Percentiles rank a stretch among this genome's conserved stretches.
phyloP scores from a whole-genome alignment of 2,113 vertebrate genomes.

The Xyliphius kryptos region DNA sequence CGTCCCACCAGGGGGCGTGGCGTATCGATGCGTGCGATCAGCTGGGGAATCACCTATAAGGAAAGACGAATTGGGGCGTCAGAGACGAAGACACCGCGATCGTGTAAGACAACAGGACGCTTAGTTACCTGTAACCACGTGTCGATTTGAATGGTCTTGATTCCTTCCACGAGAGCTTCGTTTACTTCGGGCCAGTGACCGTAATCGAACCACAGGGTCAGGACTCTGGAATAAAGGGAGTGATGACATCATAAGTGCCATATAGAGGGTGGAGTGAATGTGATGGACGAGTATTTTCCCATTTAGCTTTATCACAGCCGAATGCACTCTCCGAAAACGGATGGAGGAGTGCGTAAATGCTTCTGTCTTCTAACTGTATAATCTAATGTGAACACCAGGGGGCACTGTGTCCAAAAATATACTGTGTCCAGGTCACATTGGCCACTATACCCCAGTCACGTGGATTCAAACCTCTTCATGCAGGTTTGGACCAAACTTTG shows the following conservation, averaged over 20 bases:
- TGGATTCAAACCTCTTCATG: too few species aligned
- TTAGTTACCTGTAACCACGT: slow-evolving; percentile 98
- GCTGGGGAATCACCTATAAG: slow-evolving; percentile 89
- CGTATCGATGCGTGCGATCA: slow-evolving; percentile 95
- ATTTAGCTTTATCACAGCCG: too few species aligned
- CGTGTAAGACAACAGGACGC: too few species aligned
- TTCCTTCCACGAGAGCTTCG: slow-evolving; percentile 93
- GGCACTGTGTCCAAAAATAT: slow-evolving; percentile 15
- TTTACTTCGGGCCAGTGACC: slow-evolving; percentile 98
- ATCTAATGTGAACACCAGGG: slow-evolving; percentile 25
- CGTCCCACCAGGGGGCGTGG: slow-evolving; percentile 89
- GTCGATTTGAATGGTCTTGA: slow-evolving; percentile 98
- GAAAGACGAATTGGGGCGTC: too few species aligned
- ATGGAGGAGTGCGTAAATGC: too few species aligned
- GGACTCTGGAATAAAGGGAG: slow-evolving; percentile 73
- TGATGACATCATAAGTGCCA: slow-evolving; percentile 3
- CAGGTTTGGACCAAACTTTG: too few species aligned
- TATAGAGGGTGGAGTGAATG: too few species aligned
- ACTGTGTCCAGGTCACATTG: neutral
- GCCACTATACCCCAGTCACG: neutral
- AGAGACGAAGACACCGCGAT: too few species aligned
- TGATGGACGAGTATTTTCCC: too few species aligned
- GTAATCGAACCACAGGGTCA: slow-evolving; percentile 98
- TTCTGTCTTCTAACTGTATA: too few species aligned
- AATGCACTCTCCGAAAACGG: too few species aligned